Evolutionary conservation across 2,888 invertebrate genomes (phyloP).

Genomic region (Chydorus sphaericus): DNA sequence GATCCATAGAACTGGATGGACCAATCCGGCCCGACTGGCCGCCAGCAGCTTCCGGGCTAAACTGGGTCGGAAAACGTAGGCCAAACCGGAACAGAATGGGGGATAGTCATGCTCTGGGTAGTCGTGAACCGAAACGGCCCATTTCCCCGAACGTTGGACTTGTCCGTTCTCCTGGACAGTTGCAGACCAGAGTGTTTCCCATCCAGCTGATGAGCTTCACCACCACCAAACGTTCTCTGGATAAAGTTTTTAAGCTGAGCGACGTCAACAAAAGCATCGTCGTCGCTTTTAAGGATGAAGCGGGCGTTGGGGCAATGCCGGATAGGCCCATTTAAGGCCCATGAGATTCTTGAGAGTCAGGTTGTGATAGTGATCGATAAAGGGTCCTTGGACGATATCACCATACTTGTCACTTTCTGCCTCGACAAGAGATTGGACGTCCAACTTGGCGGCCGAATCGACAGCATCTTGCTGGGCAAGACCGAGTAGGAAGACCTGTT

Average conservation of each 20-base stretch:
- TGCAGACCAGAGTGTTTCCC: constrained; percentile 12
- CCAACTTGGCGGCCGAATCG: constrained; percentile 4
- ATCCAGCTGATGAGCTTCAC: too few species aligned
- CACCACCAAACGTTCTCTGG: constrained; percentile 20
- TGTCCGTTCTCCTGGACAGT: constrained; percentile 3
- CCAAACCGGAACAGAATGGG: constrained; percentile 25
- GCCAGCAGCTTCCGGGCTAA: constrained; percentile 24
- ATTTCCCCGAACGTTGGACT: constrained; percentile 20
- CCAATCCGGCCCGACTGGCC: constrained; percentile 24
- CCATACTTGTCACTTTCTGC: constrained; percentile 22
- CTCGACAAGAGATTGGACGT: constrained; percentile 20
- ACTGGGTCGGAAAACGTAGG: constrained; percentile 23
- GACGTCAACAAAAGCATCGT: constrained; percentile 24
- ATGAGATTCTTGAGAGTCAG: constrained; percentile 24
- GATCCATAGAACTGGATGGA: constrained; percentile 34
- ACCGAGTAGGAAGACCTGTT: constrained; percentile 23
- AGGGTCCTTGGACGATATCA: constrained; percentile 21
- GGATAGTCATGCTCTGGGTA: constrained; percentile 24
- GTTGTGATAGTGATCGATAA: constrained; percentile 23
- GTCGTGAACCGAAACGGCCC: constrained; percentile 22
- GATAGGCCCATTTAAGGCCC: constrained; percentile 23
- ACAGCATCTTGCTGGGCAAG: constrained; percentile 3
- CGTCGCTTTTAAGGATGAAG: constrained; percentile 23
- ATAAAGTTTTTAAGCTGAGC: constrained; percentile 22
- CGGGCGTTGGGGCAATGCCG: constrained; percentile 21